These are phyloP conservation scores for Steinernema khuongi DNA, from an alignment of 1,140 invertebrate genomes.

Conservation along the genomic window DNA sequence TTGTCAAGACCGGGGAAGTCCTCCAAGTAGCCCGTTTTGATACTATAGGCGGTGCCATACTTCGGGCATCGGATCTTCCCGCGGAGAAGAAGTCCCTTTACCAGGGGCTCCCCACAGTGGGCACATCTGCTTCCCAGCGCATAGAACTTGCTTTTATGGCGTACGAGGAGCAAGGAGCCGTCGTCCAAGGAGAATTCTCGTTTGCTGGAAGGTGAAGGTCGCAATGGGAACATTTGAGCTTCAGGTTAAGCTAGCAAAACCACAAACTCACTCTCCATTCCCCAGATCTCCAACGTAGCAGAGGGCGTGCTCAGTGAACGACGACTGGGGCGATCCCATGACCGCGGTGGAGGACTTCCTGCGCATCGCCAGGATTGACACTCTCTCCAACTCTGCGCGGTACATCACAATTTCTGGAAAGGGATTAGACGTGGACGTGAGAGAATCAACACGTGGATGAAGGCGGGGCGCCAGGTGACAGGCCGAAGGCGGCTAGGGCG, in stretches of 20 bases:
- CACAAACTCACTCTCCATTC: not conserved
- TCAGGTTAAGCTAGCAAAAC: too few species aligned
- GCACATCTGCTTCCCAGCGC: constrained; percentile 70
- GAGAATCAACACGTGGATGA: too few species aligned
- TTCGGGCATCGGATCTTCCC: constrained; percentile 81
- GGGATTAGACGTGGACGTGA: too few species aligned
- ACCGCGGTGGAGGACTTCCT: not conserved
- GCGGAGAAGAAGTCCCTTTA: constrained; percentile 67
- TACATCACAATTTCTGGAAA: not conserved
- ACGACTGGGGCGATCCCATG: not conserved
- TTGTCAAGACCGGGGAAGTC: constrained; percentile 83
- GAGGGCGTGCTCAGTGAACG: not conserved
- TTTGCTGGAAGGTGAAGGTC: not conserved
- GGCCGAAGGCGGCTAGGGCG: too few species aligned
- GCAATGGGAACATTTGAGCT: too few species aligned
- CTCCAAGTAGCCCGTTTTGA: constrained; percentile 81
- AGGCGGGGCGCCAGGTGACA: too few species aligned
- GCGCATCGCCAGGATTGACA: not conserved
- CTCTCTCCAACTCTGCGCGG: not conserved
- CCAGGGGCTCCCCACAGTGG: constrained; percentile 73
- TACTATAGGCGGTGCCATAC: constrained; percentile 89
- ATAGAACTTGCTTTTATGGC: constrained; percentile 17
- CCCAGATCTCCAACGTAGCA: not conserved
- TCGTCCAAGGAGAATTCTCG: constrained; percentile 3
- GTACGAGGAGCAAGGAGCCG: not conserved